These are phyloP conservation scores for Barbus barbus DNA, from an alignment of 2,113 vertebrate genomes.

Conservation along the genomic window DNA sequence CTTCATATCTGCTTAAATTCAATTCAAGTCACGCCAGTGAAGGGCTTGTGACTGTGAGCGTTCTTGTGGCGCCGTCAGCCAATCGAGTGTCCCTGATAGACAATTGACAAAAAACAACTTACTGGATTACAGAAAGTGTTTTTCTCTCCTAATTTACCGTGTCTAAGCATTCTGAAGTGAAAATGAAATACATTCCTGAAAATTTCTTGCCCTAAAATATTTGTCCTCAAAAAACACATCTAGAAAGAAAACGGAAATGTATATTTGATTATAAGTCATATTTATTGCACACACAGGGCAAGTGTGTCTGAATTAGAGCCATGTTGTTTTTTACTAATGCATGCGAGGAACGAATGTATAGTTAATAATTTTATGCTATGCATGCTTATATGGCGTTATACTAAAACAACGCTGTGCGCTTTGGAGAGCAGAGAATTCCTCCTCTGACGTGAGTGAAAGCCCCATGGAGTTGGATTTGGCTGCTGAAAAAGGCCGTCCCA, in stretches of 20 bases:
- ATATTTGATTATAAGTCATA: neutral
- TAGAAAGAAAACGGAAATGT: neutral
- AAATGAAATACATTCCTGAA: neutral
- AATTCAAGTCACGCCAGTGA: constrained; percentile 3
- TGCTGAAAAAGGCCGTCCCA: constrained; percentile 22
- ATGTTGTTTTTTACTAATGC: neutral
- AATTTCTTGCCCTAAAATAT: neutral
- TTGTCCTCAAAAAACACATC: neutral
- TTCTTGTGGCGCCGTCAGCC: neutral
- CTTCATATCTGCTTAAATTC: neutral
- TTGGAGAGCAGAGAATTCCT: neutral
- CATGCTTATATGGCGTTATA: neutral
- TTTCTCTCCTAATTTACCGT: neutral
- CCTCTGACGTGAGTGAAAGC: neutral
- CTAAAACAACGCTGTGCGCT: neutral
- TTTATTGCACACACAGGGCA: neutral
- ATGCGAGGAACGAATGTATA: neutral
- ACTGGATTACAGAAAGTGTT: constrained; percentile 13
- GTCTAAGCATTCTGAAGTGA: neutral
- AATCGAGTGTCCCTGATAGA: neutral
- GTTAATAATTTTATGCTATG: neutral
- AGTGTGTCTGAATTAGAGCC: neutral
- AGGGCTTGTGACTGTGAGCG: neutral
- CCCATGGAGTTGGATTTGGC: constrained; percentile 14
- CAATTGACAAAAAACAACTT: constrained; percentile 17